phyloP scores from a whole-genome alignment of 2,888 invertebrate genomes.

The Drosophila kambysellisi region DNA sequence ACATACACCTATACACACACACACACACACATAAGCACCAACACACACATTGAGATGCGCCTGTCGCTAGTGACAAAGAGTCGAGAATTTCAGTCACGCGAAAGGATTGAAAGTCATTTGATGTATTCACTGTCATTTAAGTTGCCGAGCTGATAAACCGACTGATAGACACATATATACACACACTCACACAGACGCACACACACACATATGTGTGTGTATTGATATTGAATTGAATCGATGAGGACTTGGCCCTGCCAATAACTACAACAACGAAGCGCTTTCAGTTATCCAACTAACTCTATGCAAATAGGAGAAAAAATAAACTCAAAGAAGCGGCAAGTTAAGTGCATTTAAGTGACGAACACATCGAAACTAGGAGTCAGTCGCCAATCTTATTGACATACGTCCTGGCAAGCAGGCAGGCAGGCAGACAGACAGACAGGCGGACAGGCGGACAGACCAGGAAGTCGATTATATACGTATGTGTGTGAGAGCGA shows the following conservation, averaged over 20 bases:
- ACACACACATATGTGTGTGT: neutral
- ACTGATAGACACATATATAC: slow-evolving; percentile 57
- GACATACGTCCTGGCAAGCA: slow-evolving; percentile 64
- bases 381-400: slow-evolving; percentile 43
- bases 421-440: neutral
- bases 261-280: slow-evolving; percentile 51
- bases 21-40: neutral
- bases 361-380: slow-evolving; percentile 47
- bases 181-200: neutral
- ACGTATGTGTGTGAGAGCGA: slow-evolving; percentile 7
- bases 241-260: slow-evolving; percentile 41
- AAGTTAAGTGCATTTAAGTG: slow-evolving; percentile 74
- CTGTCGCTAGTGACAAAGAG: slow-evolving; percentile 72
- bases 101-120: slow-evolving; percentile 80
- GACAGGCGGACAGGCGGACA: slow-evolving; percentile 8
- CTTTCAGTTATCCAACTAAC: slow-evolving; percentile 30
- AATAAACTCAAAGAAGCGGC: slow-evolving; percentile 26
- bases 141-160: slow-evolving; percentile 66
- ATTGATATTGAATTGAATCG: slow-evolving; percentile 52
- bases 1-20: slow-evolving; percentile 2
- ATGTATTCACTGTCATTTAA: slow-evolving; percentile 78
- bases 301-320: slow-evolving; percentile 22
- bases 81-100: slow-evolving; percentile 79
- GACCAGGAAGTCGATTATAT: slow-evolving; percentile 38
- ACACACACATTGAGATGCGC: slow-evolving; percentile 34